Evolutionary conservation across 2,888 invertebrate species (phyloP).

Genomic region (Callosobruchus maculatus): DNA sequence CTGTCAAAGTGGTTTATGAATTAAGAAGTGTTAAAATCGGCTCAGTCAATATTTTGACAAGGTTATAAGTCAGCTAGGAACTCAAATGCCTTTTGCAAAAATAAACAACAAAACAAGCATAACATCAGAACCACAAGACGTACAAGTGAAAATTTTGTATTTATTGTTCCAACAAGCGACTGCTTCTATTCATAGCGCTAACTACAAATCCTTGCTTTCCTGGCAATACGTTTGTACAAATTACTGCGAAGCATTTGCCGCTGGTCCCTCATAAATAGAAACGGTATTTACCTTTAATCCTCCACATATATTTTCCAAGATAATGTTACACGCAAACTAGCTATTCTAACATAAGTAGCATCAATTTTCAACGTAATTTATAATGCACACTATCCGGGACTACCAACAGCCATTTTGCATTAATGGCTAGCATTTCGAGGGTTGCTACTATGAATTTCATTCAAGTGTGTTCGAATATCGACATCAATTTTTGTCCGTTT

Average conservation of each 20-base stretch:
- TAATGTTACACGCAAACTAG: not conserved
- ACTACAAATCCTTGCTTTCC: not conserved
- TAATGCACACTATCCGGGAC: not conserved
- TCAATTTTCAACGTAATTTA: not conserved
- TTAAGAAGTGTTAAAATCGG: too few relatives aligned
- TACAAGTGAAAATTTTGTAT: too few relatives aligned
- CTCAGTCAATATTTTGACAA: too few relatives aligned
- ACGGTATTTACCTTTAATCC: not conserved
- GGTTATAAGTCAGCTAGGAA: too few relatives aligned
- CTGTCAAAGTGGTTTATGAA: too few relatives aligned
- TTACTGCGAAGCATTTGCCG: not conserved
- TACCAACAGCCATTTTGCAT: not conserved
- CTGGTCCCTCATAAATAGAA: not conserved
- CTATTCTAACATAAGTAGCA: not conserved
- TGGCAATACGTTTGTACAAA: not conserved
- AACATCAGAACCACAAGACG: too few relatives aligned
- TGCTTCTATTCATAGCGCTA: not conserved
- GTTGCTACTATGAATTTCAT: too few relatives aligned
- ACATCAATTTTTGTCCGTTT: too few relatives aligned
- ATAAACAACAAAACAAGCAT: too few relatives aligned
- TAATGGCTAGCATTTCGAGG: not conserved
- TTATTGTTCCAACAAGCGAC: not conserved
- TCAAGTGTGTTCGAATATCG: too few relatives aligned
- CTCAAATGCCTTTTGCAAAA: too few relatives aligned
- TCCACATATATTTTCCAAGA: not conserved